phyloP scores from a whole-genome alignment of 2,797 vertebrate genomes.

The Eulemur albifrons region DNA sequence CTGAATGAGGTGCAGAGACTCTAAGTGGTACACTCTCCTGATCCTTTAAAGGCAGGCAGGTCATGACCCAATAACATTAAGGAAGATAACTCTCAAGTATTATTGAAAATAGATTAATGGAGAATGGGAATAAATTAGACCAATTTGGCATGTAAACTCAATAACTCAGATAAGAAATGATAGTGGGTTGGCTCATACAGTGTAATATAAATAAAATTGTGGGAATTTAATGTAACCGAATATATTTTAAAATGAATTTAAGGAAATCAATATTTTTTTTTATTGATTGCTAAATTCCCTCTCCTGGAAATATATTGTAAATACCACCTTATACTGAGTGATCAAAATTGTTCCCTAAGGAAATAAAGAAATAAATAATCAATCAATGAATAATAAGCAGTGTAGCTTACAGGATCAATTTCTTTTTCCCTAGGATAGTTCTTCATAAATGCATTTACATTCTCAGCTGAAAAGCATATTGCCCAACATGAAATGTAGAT shows the following conservation, averaged over 20 bases:
- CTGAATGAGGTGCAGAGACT: not conserved
- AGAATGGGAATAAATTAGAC: not conserved
- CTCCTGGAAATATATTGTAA: not conserved
- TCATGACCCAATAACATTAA: not conserved
- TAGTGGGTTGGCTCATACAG: not conserved
- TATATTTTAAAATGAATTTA: not conserved
- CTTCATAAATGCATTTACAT: not conserved
- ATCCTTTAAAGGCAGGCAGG: not conserved
- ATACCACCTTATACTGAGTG: not conserved
- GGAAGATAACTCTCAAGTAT: not conserved
- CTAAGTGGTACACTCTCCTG: accelerated
- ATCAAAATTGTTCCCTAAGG: not conserved
- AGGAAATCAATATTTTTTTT: not conserved
- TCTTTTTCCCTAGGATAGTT: not conserved
- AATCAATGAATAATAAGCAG: not conserved
- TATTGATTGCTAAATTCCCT: not conserved
- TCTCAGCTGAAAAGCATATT: not conserved
- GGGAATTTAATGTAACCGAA: not conserved
- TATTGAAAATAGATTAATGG: not conserved
- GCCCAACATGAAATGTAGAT: not conserved
- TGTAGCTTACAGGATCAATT: not conserved
- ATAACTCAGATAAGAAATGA: not conserved
- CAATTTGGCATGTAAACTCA: not conserved
- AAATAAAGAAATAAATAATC: not conserved
- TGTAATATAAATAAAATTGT: not conserved